These are phyloP conservation scores for Plusia festucae DNA, from an alignment of 2,888 invertebrate genomes.

Conservation along the genomic window DNA sequence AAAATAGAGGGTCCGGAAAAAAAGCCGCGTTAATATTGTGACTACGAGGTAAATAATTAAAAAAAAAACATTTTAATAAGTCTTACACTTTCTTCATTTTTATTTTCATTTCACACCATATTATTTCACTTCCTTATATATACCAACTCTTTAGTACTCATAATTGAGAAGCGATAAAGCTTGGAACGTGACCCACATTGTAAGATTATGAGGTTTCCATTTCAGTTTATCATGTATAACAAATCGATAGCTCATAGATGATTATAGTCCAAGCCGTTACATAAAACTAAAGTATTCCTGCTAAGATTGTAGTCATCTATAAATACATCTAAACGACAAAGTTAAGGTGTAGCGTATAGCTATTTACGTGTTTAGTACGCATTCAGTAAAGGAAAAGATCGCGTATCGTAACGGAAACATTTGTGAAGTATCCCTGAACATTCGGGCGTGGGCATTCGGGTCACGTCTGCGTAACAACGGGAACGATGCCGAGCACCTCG, in stretches of 20 bases:
- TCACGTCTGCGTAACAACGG: constrained; percentile 85
- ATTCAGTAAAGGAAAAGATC: constrained; percentile 82
- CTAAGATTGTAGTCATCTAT: constrained; percentile 59
- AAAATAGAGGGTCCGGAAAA: constrained; percentile 35
- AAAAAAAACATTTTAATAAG: neutral
- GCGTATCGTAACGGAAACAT: constrained; percentile 85
- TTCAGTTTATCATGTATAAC: constrained; percentile 19
- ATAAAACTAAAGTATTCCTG: constrained; percentile 58
- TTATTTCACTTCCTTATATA: constrained; percentile 12
- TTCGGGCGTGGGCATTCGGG: constrained; percentile 79
- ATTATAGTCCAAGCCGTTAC: constrained; percentile 30
- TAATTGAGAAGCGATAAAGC: constrained; percentile 18
- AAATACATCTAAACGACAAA: constrained; percentile 72
- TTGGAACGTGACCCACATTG: constrained; percentile 28
- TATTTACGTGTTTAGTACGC: constrained; percentile 83
- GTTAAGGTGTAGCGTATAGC: constrained; percentile 79
- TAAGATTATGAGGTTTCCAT: neutral
- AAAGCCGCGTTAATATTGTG: constrained; percentile 39
- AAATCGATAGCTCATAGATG: constrained; percentile 24
- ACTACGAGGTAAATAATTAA: neutral
- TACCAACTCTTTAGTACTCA: constrained; percentile 14
- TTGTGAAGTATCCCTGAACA: constrained; percentile 84
- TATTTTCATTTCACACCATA: neutral
- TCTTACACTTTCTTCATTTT: neutral
- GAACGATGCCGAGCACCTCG: constrained; percentile 80